Evolutionary conservation across 2,113 vertebrate genomes (phyloP).

Genomic region (Chlorocebus sabaeus): DNA sequence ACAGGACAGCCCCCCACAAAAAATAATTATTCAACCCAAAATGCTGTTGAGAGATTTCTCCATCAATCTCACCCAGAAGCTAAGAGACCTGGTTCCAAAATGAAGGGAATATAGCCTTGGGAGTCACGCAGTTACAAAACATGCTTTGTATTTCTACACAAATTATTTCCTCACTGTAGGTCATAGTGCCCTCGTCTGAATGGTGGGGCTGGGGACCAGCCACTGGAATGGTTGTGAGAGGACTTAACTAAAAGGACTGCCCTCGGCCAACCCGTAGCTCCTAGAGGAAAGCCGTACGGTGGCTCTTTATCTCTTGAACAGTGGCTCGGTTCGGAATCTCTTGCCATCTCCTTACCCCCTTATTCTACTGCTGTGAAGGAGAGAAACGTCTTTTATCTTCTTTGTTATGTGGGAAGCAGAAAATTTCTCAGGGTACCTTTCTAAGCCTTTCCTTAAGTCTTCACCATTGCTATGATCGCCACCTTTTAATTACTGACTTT

Average conservation of each 20-base stretch:
- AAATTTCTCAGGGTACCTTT: not conserved
- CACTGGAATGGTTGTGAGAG: not conserved
- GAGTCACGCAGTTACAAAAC: not conserved
- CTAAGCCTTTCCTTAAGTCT: not conserved
- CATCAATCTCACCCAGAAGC: not conserved
- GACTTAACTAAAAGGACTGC: too few relatives aligned
- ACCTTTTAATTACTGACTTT: not conserved
- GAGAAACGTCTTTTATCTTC: not conserved
- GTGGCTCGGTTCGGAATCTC: not conserved
- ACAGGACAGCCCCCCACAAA: not conserved
- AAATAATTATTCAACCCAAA: not conserved
- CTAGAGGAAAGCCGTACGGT: not conserved
- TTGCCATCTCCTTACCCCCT: not conserved
- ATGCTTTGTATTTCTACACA: not conserved
- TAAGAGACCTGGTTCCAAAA: not conserved
- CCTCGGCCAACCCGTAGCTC: rapidly evolving
- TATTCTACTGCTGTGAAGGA: not conserved
- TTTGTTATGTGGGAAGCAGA: not conserved
- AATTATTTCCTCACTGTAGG: too few relatives aligned
- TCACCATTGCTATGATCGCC: rapidly evolving
- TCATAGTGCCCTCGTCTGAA: not conserved
- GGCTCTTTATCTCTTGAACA: not conserved
- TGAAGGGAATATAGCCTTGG: not conserved
- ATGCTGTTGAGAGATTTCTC: not conserved
- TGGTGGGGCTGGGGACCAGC: not conserved